A percentile compares a stretch with the other conserved stretches of the same genome.
phyloP scores from a whole-genome alignment of 1,140 invertebrate species.

The Drosophila repletoides region DNA sequence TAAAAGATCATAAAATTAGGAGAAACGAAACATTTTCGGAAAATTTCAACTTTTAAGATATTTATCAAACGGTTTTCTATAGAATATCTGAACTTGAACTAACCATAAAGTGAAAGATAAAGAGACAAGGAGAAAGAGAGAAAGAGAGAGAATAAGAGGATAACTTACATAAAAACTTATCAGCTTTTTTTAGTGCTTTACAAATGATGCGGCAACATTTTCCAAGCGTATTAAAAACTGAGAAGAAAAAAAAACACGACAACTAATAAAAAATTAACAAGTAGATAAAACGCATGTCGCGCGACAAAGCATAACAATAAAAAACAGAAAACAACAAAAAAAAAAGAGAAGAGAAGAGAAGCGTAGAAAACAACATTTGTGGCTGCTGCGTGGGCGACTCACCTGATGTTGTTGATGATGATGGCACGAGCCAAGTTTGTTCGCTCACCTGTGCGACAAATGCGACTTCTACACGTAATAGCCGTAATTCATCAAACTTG shows the following conservation, averaged over 20 bases:
- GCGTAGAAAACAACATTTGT: background rate
- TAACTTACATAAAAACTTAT: constrained; percentile 48
- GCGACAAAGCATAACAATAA: constrained; percentile 10
- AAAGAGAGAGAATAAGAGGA: constrained; percentile 1
- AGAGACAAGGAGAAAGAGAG: background rate
- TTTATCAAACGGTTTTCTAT: background rate
- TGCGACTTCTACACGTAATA: constrained; percentile 2
- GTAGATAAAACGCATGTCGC: constrained; percentile 60
- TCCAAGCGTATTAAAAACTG: constrained; percentile 20
- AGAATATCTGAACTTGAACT: constrained; percentile 2
- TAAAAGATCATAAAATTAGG: too few species aligned
- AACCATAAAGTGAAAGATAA: background rate
- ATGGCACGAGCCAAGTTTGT: constrained; percentile 44
- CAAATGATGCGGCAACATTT: constrained; percentile 54
- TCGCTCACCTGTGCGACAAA: constrained; percentile 36
- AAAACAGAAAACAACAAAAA: constrained; percentile 6
- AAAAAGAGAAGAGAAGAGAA: constrained; percentile 5
- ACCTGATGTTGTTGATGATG: constrained; percentile 18
- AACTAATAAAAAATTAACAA: constrained; percentile 59
- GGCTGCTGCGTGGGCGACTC: constrained; percentile 32
- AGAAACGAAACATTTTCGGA: too few species aligned
- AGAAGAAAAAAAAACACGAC: constrained; percentile 46
- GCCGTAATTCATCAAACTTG: constrained; percentile 45
- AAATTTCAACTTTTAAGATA: background rate
- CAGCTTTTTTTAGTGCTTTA: constrained; percentile 48